phyloP scores from a whole-genome alignment of 2,797 vertebrate species.

The Trematomus bernacchii region DNA sequence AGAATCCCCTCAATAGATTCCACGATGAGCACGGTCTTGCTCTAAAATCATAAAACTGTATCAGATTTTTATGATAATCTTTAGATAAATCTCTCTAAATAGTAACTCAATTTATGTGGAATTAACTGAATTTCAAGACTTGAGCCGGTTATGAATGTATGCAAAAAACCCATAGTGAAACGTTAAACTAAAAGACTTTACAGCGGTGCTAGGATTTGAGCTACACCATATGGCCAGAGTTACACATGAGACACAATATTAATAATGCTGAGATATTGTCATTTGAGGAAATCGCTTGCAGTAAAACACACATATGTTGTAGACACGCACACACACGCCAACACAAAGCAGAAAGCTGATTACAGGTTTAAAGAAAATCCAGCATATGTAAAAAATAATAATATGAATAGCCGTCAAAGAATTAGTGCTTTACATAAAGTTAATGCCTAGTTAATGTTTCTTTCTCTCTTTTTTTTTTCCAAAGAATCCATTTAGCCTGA shows the following conservation, averaged over 20 bases:
- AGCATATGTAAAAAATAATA: slow-evolving; percentile 72
- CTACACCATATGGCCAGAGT: slow-evolving; percentile 19
- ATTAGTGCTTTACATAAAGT: slow-evolving; percentile 60
- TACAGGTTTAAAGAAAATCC: slow-evolving; percentile 71
- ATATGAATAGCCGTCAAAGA: slow-evolving; percentile 56
- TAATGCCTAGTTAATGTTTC: slow-evolving; percentile 68
- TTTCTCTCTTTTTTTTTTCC: slow-evolving; percentile 31
- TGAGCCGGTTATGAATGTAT: slow-evolving; percentile 39
- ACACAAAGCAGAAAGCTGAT: slow-evolving; percentile 70
- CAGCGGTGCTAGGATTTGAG: slow-evolving; percentile 24
- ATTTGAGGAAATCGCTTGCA: slow-evolving; percentile 28
- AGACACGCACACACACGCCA: slow-evolving; percentile 25
- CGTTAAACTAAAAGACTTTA: slow-evolving; percentile 11
- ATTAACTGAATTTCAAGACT: slow-evolving; percentile 45
- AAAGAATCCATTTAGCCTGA: slow-evolving; percentile 66
- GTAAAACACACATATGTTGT: slow-evolving; percentile 17
- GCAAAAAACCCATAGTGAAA: slow-evolving; percentile 19
- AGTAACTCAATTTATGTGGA: slow-evolving; percentile 24
- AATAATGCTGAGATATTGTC: slow-evolving; percentile 31
- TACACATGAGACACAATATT: slow-evolving; percentile 33
- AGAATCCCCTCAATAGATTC: slow-evolving; percentile 2
- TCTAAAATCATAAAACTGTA: slow-evolving; percentile 24
- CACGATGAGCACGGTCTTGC: not conserved
- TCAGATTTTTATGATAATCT: slow-evolving; percentile 44
- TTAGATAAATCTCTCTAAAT: slow-evolving; percentile 34